phyloP scores from a whole-genome alignment of 2,888 invertebrate species.

The Andrena praecox region DNA sequence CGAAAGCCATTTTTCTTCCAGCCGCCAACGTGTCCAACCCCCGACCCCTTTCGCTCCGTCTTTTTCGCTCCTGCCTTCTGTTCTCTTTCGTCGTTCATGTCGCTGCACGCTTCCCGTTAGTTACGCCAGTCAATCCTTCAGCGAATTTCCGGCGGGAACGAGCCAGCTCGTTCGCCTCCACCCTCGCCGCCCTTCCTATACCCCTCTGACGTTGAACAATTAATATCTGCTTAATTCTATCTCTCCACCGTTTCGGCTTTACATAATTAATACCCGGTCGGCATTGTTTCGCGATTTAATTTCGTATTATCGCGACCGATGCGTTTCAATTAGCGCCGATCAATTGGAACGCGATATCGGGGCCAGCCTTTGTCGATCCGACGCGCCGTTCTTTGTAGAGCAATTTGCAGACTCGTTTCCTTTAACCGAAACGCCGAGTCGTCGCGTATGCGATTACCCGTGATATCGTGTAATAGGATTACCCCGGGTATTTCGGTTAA shows the following conservation, averaged over 20 bases:
- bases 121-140: conserved; percentile 48
- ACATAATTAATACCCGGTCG: conserved; percentile 39
- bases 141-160: conserved; percentile 42
- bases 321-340: conserved; percentile 32
- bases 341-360: conserved; percentile 12
- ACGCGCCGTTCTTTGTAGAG: conserved; percentile 12
- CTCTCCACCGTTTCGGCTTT: conserved; percentile 13
- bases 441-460: conserved; percentile 35
- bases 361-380: conserved; percentile 4
- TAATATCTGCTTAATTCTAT: conserved; percentile 34
- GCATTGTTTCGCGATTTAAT: conserved; percentile 34
- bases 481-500: conserved; percentile 24
- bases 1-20: conserved; percentile 64
- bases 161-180: neutral
- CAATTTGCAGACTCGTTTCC: conserved; percentile 17
- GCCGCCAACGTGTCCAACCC: conserved; percentile 8
- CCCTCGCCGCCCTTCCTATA: neutral
- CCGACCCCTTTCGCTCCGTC: conserved; percentile 38
- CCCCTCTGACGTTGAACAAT: conserved; percentile 5
- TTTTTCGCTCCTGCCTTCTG: conserved; percentile 15
- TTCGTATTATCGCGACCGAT: conserved; percentile 23
- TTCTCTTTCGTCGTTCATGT: conserved; percentile 31
- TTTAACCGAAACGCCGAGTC: conserved; percentile 28
- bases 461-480: conserved; percentile 46
- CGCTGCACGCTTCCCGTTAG: conserved; percentile 44